Evolutionary conservation across 2,888 invertebrate species (phyloP).

Genomic region (Chaetoderma sp.): DNA sequence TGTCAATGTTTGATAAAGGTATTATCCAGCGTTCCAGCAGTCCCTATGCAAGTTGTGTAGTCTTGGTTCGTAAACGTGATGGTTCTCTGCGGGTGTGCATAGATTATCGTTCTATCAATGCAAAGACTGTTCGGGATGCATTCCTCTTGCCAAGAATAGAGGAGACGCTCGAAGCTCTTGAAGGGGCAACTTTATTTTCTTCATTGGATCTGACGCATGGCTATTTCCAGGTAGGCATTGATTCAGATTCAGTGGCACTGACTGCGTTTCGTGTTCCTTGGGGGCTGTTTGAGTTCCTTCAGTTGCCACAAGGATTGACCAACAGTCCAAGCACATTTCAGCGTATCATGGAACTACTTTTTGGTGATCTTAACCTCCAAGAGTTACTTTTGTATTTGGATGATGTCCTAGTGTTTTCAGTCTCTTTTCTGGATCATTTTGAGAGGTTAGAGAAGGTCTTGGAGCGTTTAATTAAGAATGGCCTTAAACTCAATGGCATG

Average conservation of each 20-base stretch:
- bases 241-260: too few species aligned
- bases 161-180: neutral
- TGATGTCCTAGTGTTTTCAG: constrained; percentile 20
- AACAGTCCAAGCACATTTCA: too few species aligned
- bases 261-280: too few species aligned
- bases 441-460: too few species aligned
- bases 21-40: neutral
- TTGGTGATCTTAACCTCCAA: too few species aligned
- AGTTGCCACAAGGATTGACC: constrained; percentile 30
- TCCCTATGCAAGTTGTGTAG: neutral
- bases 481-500: too few species aligned
- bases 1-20: neutral
- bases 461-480: too few species aligned
- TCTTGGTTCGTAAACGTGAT: neutral
- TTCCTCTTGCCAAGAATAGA: neutral
- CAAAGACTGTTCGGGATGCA: neutral
- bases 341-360: too few species aligned
- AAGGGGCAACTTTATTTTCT: neutral
- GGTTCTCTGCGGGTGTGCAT: neutral
- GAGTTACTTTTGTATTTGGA: too few species aligned
- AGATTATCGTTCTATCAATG: neutral
- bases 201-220: too few species aligned
- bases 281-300: constrained; percentile 29
- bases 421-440: constrained; percentile 22
- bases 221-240: too few species aligned